phyloP scores from a whole-genome alignment of 1,140 invertebrate genomes.

The Pogonomyrmex californicus region DNA sequence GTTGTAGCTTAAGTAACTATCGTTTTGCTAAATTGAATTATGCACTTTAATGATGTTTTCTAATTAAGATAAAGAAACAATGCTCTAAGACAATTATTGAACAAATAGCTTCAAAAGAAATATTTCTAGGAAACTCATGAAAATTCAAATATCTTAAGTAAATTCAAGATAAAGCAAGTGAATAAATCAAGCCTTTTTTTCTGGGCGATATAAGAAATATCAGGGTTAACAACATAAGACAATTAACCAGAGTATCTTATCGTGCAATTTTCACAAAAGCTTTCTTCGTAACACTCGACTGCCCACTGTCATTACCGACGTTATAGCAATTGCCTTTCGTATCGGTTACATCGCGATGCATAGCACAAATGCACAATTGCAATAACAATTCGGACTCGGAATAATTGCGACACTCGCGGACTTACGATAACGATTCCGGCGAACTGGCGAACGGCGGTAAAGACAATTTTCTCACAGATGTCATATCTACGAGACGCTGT shows the following conservation, averaged over 20 bases:
- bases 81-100: neutral
- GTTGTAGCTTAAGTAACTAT: neutral
- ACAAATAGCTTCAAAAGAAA: neutral
- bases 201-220: neutral
- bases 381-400: neutral
- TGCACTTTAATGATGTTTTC: neutral
- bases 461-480: neutral
- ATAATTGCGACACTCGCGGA: neutral
- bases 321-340: neutral
- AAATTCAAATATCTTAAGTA: constrained; percentile 1
- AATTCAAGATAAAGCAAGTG: neutral
- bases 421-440: neutral
- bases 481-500: constrained; percentile 5
- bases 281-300: neutral
- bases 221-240: constrained; percentile 1
- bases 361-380: neutral
- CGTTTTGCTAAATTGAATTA: neutral
- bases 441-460: neutral
- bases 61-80: neutral
- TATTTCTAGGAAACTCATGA: neutral
- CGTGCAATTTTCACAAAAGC: neutral
- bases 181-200: constrained; percentile 21
- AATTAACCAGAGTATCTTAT: constrained; percentile 2
- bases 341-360: neutral
- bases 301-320: neutral